A percentile compares a stretch with the other conserved stretches of the same genome.
These are phyloP conservation scores for Turritopsis rubra DNA, from an alignment of 30 jellyfish, hydroid and myxozoan species.

Conservation along the genomic window DNA sequence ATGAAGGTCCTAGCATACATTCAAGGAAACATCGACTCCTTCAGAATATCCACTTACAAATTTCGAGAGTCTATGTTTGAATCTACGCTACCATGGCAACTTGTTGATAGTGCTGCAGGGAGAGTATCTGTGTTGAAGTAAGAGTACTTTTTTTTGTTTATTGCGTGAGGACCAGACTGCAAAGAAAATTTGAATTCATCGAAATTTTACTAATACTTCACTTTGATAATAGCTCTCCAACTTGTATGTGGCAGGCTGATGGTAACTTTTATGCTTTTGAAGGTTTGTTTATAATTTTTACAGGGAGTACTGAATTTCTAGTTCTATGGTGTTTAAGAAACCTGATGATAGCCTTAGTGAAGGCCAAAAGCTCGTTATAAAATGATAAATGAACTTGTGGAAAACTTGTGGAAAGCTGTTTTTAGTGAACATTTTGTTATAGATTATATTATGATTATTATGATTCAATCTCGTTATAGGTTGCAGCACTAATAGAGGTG, in stretches of 20 bases:
- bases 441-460: conserved; percentile 46
- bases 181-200: not conserved
- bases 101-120: conserved; percentile 84
- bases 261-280: conserved; percentile 91
- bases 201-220: not conserved
- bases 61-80: conserved; percentile 83
- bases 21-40: conserved; percentile 35
- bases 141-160: conserved; percentile 7
- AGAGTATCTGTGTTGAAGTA: conserved; percentile 67
- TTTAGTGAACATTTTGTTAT: too few species aligned
- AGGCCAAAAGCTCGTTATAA: too few species aligned
- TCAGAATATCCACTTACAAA: conserved; percentile 34
- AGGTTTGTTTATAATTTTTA: too few species aligned
- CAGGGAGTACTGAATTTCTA: not conserved
- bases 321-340: too few species aligned
- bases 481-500: not conserved
- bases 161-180: not conserved
- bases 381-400: too few species aligned
- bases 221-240: conserved; percentile 52
- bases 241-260: conserved; percentile 86
- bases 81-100: conserved; percentile 79
- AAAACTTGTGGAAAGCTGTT: too few species aligned
- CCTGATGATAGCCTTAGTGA: too few species aligned
- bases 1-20: conserved; percentile 62
- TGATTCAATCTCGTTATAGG: not conserved